Evolutionary conservation across 2,888 invertebrate genomes (phyloP).

Genomic region (Apotomis capreana): DNA sequence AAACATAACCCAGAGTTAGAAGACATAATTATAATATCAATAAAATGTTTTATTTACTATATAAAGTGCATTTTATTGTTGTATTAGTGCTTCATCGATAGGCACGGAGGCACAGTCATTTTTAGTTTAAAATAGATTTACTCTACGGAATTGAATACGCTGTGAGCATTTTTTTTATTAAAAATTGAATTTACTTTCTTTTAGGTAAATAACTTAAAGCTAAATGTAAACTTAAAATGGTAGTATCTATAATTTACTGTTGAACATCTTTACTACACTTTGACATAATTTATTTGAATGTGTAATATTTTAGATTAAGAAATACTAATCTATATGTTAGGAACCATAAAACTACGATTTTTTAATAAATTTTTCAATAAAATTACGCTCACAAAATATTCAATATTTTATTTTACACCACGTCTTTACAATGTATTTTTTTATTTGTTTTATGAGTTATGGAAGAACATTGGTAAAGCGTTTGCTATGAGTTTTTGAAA

Average conservation of each 20-base stretch:
- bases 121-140: slow-evolving; percentile 56
- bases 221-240: neutral
- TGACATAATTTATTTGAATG: too few species aligned
- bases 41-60: slow-evolving; percentile 34
- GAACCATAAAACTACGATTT: neutral
- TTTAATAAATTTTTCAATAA: slow-evolving; percentile 4
- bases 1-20: slow-evolving; percentile 33
- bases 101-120: slow-evolving; percentile 80
- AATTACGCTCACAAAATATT: slow-evolving; percentile 22
- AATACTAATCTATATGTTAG: too few species aligned
- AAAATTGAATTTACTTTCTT: slow-evolving; percentile 2
- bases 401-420: slow-evolving; percentile 42
- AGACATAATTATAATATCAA: slow-evolving; percentile 19
- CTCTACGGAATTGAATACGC: slow-evolving; percentile 51
- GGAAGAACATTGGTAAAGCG: slow-evolving; percentile 11
- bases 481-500: neutral
- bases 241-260: too few species aligned
- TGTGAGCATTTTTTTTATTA: slow-evolving; percentile 44
- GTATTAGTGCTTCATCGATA: slow-evolving; percentile 71
- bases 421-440: slow-evolving; percentile 47
- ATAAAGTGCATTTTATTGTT: slow-evolving; percentile 64
- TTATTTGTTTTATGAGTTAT: slow-evolving; percentile 28
- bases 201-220: neutral
- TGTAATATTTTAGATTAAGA: too few species aligned
- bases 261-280: too few species aligned